Base-by-base conservation (phyloP, 2,888 invertebrate genomes). In the Melinopterus prodromus region DNA sequence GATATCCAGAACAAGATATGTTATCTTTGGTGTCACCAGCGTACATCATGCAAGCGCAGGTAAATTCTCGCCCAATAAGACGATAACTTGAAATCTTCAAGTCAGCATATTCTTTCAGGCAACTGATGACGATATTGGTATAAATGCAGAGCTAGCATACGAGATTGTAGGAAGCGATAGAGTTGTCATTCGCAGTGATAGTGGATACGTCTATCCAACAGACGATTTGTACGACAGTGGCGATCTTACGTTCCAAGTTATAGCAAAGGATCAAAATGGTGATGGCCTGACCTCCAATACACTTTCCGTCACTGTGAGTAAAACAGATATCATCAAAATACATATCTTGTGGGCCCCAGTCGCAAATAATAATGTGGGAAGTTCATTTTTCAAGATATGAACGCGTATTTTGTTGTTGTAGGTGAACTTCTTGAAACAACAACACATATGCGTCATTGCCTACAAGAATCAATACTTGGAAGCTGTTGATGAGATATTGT, bases 191-290 rank as follows among this genome's bases (percentile, higher is more conserved):
- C 90, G 93, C 69, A 90, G 91, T 0, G 85, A 88, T 16, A 92
- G 92, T 4, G 94, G 94, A 0, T 90, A 90, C 6, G 91, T 94
- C 1, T 91, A 91, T 81, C 90, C 92, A 4, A 88, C 89, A 37
- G 88, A 88, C 16, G 81, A 83, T 76, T 87, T 88, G 15, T 88
- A 89, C 0, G 88, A 90, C 78, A 83, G 90, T 53, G 84, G 89
- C 69, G 84, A 81, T 36, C 53, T 53, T 12, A 81, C 83, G 12
- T 86, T 91, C 16, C 88, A 84, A 1, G 87, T 91, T 1, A 84
- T 85, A 9, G 92, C 91, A 5, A 90, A 89, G 0, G 91, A 92
- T 80, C 86, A 84, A 35, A 88, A 90, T 76, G 91, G 91, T 4
- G 80, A 75, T 36, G 80, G 82, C 3, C 9, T 38, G 15, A 15